Conservation (phyloP, 2,888 invertebrate species). For the Agrochola circellaris region DNA sequence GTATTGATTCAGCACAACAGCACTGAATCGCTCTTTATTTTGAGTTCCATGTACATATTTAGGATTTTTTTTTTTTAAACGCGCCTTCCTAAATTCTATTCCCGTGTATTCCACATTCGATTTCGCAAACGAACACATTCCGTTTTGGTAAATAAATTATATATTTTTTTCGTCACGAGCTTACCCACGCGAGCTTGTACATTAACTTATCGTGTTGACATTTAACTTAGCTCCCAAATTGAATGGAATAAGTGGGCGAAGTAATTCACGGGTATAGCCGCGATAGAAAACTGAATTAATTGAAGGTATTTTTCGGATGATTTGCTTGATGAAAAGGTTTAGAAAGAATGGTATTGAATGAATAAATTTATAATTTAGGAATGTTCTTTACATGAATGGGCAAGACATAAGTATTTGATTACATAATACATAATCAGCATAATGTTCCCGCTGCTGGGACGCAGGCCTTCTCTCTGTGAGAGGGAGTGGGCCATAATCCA, state of each 20-base stretch:
- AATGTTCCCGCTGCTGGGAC: too few relatives aligned
- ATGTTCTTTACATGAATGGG: not conserved
- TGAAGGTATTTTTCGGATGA: slow-evolving; percentile 34
- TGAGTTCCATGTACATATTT: not conserved
- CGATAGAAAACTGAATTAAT: slow-evolving; percentile 46
- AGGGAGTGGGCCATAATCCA: too few relatives aligned
- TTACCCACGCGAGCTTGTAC: slow-evolving; percentile 17
- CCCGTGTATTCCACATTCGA: slow-evolving; percentile 24
- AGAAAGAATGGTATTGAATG: not conserved
- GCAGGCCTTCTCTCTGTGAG: too few relatives aligned
- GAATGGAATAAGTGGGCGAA: slow-evolving; percentile 28
- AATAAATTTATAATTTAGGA: not conserved
- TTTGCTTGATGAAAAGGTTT: slow-evolving; percentile 26
- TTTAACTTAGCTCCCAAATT: slow-evolving; percentile 52
- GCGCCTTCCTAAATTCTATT: not conserved
- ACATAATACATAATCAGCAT: too few relatives aligned
- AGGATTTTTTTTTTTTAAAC: not conserved
- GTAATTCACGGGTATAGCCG: slow-evolving; percentile 44
- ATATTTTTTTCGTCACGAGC: slow-evolving; percentile 32
- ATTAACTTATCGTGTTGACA: slow-evolving; percentile 46
- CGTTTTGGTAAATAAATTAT: slow-evolving; percentile 42
- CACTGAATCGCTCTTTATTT: not conserved
- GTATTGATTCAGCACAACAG: not conserved
- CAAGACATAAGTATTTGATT: not conserved
- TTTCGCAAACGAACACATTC: slow-evolving; percentile 45